Evolutionary conservation across 2,797 vertebrate species (phyloP), one percentile per base, ranked within the genome.

Genomic region (Mormyrus hasselquistii): DNA sequence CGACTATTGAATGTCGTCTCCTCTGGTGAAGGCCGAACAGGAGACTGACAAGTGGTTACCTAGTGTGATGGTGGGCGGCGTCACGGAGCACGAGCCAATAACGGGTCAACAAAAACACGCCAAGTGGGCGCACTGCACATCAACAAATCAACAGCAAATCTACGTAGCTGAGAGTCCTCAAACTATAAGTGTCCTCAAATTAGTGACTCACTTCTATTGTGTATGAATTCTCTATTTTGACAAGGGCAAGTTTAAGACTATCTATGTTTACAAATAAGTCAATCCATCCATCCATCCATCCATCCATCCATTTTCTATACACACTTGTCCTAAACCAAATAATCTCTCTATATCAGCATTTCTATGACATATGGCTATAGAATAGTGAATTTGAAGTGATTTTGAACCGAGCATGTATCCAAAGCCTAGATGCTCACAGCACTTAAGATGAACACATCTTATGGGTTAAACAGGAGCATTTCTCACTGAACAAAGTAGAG

Each of bases 181-280:
- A 38, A 82, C 2, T 47, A 44, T 4, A 88, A 88, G 34, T 83
- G 41, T 55, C 22, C 88, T 88, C 76, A 82, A 22, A 83, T 55
- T 83, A 57, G 55, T 79, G 88, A 88, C 79, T 79, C 88, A 88
- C 50, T 83, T 83, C 88, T 59, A 57, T 88, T 88, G 76, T 88
- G 76, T 22, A 38, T 52, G 44, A 44, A 10, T 59, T 88, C 14
- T 88, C 76, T 83, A 59, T 82, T 88, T 50, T 84, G 52, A 59
- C 65, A 88, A 53, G 73, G 41, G 29, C 52, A 38, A 14, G 22
- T 49, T 79, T 88, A 82, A 41, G 4, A 69, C 19, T 19, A 10
- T 34, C 49, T 38, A 6, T 9, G 29, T 86, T 38, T 29, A 86
- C 85, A 86, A 57, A 50, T 38, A 86, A 34, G 50, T 62, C 22